These are phyloP conservation scores for Papilio xuthus DNA, from an alignment of 1,140 invertebrate species.

Conservation along the genomic window DNA sequence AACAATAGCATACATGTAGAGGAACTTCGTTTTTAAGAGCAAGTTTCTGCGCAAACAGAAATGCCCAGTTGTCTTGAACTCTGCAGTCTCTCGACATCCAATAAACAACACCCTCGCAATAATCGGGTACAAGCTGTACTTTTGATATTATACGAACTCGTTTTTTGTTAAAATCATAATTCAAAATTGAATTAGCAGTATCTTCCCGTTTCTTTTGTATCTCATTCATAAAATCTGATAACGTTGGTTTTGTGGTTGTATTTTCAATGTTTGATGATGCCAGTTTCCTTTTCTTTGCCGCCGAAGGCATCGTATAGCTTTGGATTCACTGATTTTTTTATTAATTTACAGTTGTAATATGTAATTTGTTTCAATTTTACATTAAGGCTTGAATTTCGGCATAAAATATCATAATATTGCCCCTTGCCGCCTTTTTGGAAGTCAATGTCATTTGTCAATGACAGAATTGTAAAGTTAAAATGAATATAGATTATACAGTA, in stretches of 20 bases:
- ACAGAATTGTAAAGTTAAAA: background rate
- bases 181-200: conserved; percentile 83
- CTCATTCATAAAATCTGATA: conserved; percentile 61
- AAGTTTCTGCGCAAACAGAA: conserved; percentile 92
- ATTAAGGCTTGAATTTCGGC: background rate
- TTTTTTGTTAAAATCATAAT: conserved; percentile 92
- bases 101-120: conserved; percentile 87
- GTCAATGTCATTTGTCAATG: background rate
- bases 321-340: background rate
- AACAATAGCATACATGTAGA: conserved; percentile 92
- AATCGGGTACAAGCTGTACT: conserved; percentile 84
- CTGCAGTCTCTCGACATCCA: conserved; percentile 95
- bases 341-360: background rate
- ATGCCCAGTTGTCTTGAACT: conserved; percentile 96
- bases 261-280: conserved; percentile 40
- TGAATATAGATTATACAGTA: too few relatives aligned
- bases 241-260: background rate
- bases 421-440: background rate
- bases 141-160: conserved; percentile 87
- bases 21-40: conserved; percentile 92
- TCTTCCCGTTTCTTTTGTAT: conserved; percentile 76
- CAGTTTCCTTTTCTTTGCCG: conserved; percentile 68
- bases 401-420: background rate
- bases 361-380: background rate
- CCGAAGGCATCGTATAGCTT: conserved; percentile 61